A percentile compares a stretch with the other conserved stretches of the same genome.
Evolutionary conservation across 2,113 vertebrate genomes (phyloP).

Genomic region (Recurvirostra avosetta): DNA sequence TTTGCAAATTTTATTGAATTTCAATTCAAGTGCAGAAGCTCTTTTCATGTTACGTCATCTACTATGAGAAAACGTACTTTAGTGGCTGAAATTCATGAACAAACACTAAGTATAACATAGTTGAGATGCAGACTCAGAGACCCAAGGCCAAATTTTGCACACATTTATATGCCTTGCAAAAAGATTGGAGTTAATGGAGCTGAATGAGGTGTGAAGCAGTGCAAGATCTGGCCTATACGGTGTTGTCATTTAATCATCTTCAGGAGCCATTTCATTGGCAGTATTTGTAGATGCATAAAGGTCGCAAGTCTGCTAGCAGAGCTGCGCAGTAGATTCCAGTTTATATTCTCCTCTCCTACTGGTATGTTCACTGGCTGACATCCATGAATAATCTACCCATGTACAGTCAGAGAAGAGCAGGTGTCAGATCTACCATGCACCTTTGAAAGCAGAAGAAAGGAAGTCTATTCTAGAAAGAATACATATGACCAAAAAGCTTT

Average conservation of each 20-base stretch:
- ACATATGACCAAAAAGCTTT: not conserved
- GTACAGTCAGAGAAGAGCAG: not conserved
- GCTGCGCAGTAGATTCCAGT: conserved; percentile 14
- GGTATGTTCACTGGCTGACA: conserved; percentile 14
- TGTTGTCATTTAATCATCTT: conserved; percentile 6
- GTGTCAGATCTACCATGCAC: conserved; percentile 1
- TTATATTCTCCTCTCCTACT: conserved; percentile 11
- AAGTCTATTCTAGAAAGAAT: conserved; percentile 14
- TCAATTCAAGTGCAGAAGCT: not conserved
- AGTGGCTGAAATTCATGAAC: not conserved
- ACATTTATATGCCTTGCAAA: not conserved
- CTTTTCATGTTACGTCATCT: conserved; percentile 1
- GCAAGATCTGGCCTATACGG: not conserved
- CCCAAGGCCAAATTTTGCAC: not conserved
- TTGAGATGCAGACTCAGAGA: not conserved
- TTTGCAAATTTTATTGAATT: not conserved
- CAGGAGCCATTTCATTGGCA: conserved; percentile 2
- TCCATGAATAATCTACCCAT: not conserved
- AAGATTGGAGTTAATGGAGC: not conserved
- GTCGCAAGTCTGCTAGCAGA: conserved; percentile 6
- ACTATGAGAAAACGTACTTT: not conserved
- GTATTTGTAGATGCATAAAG: not conserved
- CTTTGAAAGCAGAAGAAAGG: conserved; percentile 40
- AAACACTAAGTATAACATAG: not conserved
- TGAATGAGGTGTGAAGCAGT: conserved; percentile 23